Evolutionary conservation across 2,797 vertebrate genomes (phyloP), one percentile per base, ranked within the genome.

Genomic region (Ataeniobius toweri): DNA sequence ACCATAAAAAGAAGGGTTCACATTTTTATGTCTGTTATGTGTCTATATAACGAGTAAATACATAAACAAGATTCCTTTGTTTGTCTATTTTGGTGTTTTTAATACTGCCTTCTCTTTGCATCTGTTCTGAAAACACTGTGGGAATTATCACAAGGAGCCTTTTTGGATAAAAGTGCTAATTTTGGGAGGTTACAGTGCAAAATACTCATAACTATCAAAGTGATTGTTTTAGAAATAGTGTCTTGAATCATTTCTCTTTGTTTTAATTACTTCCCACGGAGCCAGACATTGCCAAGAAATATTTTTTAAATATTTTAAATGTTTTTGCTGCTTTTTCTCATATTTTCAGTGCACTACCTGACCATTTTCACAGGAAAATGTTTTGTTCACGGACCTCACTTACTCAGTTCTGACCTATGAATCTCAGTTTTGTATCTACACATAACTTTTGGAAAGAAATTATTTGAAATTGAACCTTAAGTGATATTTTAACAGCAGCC

Each of bases 1-100:
- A 69, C 24, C 6, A 24, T 51, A 69, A n/a, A 78, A 76, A 41
- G 39, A 74, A 31, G n/a, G 56, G 71, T 56, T 82, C 24, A 59
- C 5, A 3, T 53, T 72, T 78, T 53, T 61, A n/a, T 24, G 13
- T 75, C 14, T 12, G 24, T 69, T 28, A 50, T 56, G 31, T 65
- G 20, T 12, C 20, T 20, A 9, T 20, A 41, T 67, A 58, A 26
- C n/a, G 24, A 24, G 3, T 67, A 67, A 67, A 41, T n/a, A 41
- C 3, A 24, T 22, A 36, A 36, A 36, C 36, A 36, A 3, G 36
- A 36, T 36, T 36, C 36, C 3, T 36, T 36, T 36, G 36, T 36
- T 36, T 36, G 36, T 36, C 36, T 18, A 20, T 58, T 39, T 24
- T 24, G 5, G 16, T 46, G 8, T 41, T 26, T 46, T 28, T 46